Evolutionary conservation across 2,888 invertebrate species (phyloP), one percentile per base, ranked within the genome.

Genomic region (Dryadula phaetusa): DNA sequence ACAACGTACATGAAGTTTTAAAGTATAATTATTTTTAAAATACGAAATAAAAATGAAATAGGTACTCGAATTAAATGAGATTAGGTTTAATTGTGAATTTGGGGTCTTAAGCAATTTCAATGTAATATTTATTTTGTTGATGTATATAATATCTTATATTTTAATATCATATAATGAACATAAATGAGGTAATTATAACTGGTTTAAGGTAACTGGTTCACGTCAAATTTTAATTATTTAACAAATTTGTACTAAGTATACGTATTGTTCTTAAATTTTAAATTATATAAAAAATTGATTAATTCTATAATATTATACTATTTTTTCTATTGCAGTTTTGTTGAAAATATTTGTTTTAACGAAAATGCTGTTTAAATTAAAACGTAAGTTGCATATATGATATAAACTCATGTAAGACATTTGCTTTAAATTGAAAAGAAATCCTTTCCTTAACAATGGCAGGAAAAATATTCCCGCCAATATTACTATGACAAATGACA

Each of bases 111-210:
- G n/a, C n/a, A n/a, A n/a, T n/a, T n/a, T n/a, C n/a, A n/a, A n/a
- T 37, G 37, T 3, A 10, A 37, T 37, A 3, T 12, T 12, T 32
- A 32, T 32, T 32, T 37, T 37, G 12, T 37, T 1, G 10, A 37
- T 32, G 7, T 37, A 37, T 12, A 37, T 37, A 37, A 37, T 12
- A 37, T 37, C 37, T 37, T 37, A 32, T 32, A 32, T 32, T 32
- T 32, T 3, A 37, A 37, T 37, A 37, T 37, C 10, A 37, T 47
- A 49, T 10, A 12, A 52, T n/a, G 16, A 16, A 32, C 16, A 32
- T 12, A 28, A 28, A 52, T 52, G 52, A 52, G 52, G 52, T 52
- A 52, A 52, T 52, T 18, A 16, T 28, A 18, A 28, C 16, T 28
- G 49, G 28, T 49, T 8, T 10, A 28, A 49, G 10, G 28, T 4